A percentile compares a stretch with the other conserved stretches of the same genome.
These are phyloP conservation scores for Trachelus troglodyta DNA, from an alignment of 2,888 invertebrate species.

Conservation along the genomic window DNA sequence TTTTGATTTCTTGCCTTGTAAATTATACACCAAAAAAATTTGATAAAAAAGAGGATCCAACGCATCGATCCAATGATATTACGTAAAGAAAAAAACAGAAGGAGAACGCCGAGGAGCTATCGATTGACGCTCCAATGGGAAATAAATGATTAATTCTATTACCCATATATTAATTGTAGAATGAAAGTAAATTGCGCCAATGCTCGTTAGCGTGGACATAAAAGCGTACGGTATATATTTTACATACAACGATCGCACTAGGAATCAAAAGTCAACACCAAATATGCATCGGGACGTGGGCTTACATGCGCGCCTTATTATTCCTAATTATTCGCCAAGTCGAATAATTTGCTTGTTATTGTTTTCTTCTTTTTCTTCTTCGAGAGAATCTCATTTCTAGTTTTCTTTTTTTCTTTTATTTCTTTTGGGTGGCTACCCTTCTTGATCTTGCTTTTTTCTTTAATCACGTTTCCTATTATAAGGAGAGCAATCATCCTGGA, in stretches of 20 bases:
- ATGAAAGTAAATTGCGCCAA: no score
- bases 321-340: neutral
- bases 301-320: neutral
- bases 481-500: neutral
- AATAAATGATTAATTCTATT: neutral
- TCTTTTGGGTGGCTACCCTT: neutral
- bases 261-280: conserved; percentile 50
- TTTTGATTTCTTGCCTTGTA: neutral
- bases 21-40: neutral
- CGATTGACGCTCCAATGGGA: neutral
- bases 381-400: conserved; percentile 28
- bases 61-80: neutral
- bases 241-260: conserved; percentile 25
- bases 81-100: neutral
- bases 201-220: neutral
- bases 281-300: conserved; percentile 34
- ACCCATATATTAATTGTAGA: neutral
- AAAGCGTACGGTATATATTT: conserved; percentile 1
- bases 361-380: conserved; percentile 23
- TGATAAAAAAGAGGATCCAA: neutral
- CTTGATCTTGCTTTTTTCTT: neutral
- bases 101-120: neutral
- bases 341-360: conserved; percentile 33
- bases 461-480: neutral
- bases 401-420: conserved; percentile 5